phyloP scores from a whole-genome alignment of 2,888 invertebrate species.

The Sepiola atlantica region DNA sequence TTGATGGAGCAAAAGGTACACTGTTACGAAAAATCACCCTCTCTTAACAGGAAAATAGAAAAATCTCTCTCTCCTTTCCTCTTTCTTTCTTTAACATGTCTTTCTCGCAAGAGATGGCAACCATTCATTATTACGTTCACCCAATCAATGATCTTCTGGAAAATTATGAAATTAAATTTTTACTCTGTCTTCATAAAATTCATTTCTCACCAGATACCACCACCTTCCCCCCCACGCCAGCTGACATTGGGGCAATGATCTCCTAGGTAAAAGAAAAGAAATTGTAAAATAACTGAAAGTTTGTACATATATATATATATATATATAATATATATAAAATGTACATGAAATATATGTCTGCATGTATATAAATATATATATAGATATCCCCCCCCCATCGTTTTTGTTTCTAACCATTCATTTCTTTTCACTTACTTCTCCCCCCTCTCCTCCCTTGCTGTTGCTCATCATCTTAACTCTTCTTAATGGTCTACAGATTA shows the following conservation, averaged over 20 bases:
- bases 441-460: background rate
- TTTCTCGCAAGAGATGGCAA: background rate
- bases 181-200: background rate
- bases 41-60: background rate
- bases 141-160: background rate
- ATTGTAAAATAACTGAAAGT: background rate
- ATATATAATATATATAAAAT: no score
- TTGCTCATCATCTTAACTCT: background rate
- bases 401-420: background rate
- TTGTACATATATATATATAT: background rate
- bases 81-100: background rate
- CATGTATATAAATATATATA: no score
- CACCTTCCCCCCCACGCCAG: background rate
- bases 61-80: background rate
- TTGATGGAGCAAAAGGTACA: background rate
- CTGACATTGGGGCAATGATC: constrained; percentile 10
- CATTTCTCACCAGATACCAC: constrained; percentile 19
- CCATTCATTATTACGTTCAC: background rate
- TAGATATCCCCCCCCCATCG: no score
- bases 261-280: background rate
- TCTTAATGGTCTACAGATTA: background rate
- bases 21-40: background rate
- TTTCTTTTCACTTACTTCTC: background rate
- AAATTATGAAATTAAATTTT: background rate
- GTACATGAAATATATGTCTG: no score